Percentiles rank a stretch among this genome's conserved stretches.
Evolutionary conservation across 2,113 vertebrate genomes (phyloP).

Genomic region (Microtus montanus): DNA sequence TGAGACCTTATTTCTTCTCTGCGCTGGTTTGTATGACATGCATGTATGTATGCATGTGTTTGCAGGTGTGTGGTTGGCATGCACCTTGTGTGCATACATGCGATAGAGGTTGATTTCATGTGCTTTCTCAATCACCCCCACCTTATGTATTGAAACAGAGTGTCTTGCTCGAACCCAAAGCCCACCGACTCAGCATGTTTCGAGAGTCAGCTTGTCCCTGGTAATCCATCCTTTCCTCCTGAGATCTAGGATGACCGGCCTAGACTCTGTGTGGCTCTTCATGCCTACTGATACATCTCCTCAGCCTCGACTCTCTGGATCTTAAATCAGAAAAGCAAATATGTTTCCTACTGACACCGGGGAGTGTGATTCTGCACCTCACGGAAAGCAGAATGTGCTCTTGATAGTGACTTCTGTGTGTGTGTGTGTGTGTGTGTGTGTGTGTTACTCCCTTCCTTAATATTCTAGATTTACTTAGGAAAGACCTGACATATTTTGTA

Average conservation of each 20-base stretch:
- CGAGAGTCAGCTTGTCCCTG: neutral
- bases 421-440: neutral
- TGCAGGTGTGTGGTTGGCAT: neutral
- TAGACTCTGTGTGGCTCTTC: neutral
- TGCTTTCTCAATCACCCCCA: neutral
- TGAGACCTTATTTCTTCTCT: neutral
- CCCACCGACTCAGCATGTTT: neutral
- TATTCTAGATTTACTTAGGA: constrained; percentile 37
- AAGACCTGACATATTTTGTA: constrained; percentile 40
- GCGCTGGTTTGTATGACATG: neutral
- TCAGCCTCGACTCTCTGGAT: neutral
- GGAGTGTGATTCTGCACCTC: no score
- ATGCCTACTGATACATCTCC: neutral
- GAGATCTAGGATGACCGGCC: no score
- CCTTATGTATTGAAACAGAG: neutral
- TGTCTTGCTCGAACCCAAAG: neutral
- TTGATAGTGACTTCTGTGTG: neutral
- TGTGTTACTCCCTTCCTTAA: neutral
- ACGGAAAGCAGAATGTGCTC: neutral
- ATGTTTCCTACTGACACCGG: neutral
- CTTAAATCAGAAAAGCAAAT: constrained; percentile 32
- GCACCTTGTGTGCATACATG: neutral
- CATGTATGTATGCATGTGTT: neutral
- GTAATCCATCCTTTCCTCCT: no score
- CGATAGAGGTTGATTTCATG: neutral